Conservation (phyloP, 2,888 invertebrate species). For the Drosophila histrio region DNA sequence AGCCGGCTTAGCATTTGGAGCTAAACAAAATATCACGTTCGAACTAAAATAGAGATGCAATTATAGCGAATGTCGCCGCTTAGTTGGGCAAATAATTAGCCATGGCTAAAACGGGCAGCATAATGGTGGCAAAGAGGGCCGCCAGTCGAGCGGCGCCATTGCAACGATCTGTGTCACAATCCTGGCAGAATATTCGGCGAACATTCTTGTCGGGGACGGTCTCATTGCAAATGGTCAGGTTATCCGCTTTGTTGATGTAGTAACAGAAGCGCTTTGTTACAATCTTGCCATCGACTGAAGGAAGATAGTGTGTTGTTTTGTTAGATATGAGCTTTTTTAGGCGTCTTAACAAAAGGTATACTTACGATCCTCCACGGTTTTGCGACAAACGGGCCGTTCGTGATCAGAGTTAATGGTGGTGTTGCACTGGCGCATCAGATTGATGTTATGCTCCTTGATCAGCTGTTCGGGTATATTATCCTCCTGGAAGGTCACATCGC, state of each 20-base stretch:
- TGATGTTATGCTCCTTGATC: constrained; percentile 78
- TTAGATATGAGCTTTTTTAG: not conserved
- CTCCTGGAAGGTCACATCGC: constrained; percentile 79
- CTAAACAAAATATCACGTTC: constrained; percentile 76
- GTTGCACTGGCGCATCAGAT: constrained; percentile 76
- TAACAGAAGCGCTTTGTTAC: constrained; percentile 82
- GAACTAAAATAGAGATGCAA: constrained; percentile 62
- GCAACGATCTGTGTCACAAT: constrained; percentile 80
- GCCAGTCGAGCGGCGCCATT: constrained; percentile 66
- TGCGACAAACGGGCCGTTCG: constrained; percentile 82
- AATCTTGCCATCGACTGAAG: constrained; percentile 74
- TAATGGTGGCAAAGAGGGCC: constrained; percentile 44
- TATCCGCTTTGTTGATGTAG: constrained; percentile 82
- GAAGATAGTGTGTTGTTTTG: not conserved
- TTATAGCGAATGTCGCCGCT: not conserved
- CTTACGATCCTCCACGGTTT: constrained; percentile 82
- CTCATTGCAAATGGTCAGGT: constrained; percentile 76
- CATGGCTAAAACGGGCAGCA: constrained; percentile 59
- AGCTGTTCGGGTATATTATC: constrained; percentile 75
- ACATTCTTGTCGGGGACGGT: constrained; percentile 78
- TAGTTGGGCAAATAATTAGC: constrained; percentile 64
- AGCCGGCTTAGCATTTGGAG: constrained; percentile 39
- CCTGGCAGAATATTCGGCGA: constrained; percentile 78
- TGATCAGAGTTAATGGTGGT: constrained; percentile 81
- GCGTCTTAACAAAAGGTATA: not conserved